These are phyloP conservation scores for Macaca fascicularis DNA, from an alignment of 2,113 vertebrate genomes.

Conservation along the genomic window T2T-MFA8v1.1 NC_088377.1:123918501-123919000, in stretches of 20 bases:
- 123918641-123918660: no score
- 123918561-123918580: no score
- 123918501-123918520: no score
- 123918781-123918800: background rate
- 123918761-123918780: background rate
- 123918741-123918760: background rate
- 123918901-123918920: background rate
- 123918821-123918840: background rate
- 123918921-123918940: background rate
- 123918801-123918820: background rate
- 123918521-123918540: no score
- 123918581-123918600: no score
- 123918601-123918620: no score
- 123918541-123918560: no score
- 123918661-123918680: background rate
- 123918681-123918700: background rate
- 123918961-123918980: background rate
- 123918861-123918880: background rate
- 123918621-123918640: no score
- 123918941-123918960: background rate
- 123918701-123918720: background rate
- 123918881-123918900: background rate
- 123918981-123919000: background rate
- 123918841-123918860: background rate
- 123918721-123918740: background rate